These are phyloP conservation scores for Leptinotarsa juncta DNA, from an alignment of 2,888 invertebrate species.

Conservation along the genomic window DNA sequence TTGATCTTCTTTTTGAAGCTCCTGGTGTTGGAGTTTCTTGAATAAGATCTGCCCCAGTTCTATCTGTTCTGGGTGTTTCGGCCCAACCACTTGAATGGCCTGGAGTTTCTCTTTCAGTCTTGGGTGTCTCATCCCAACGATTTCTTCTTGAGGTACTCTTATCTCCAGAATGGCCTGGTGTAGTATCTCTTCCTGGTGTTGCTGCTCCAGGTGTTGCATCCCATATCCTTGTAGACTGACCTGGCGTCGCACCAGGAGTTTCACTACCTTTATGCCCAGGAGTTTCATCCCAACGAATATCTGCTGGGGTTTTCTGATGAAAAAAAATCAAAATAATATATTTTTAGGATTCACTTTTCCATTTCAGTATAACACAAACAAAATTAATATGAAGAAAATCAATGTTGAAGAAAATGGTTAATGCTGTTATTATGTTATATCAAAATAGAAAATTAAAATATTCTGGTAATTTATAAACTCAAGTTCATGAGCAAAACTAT, in stretches of 20 bases:
- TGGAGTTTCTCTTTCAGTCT: constrained; percentile 96
- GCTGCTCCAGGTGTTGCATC: constrained; percentile 96
- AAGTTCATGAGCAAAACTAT: no score
- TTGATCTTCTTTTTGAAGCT: constrained; percentile 90
- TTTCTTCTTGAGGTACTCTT: constrained; percentile 84
- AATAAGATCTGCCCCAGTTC: constrained; percentile 71
- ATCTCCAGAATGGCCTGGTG: constrained; percentile 77
- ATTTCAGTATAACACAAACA: background rate
- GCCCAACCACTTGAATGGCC: constrained; percentile 97
- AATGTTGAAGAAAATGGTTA: no score
- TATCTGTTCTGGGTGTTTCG: constrained; percentile 96
- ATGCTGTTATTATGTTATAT: no score
- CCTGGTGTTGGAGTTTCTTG: constrained; percentile 96
- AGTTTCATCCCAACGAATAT: constrained; percentile 94
- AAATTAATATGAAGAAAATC: constrained; percentile 1
- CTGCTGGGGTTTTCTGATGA: constrained; percentile 77
- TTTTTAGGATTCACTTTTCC: background rate
- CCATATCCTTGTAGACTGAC: constrained; percentile 91
- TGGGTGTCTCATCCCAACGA: constrained; percentile 99
- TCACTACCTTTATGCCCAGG: constrained; percentile 85
- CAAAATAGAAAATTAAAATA: no score
- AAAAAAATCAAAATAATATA: constrained; percentile 15
- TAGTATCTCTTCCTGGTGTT: constrained; percentile 81
- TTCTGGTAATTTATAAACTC: no score
- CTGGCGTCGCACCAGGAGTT: constrained; percentile 93